Conservation (phyloP, 2,113 vertebrate genomes). For the Eulacestoma nigropectus region DNA sequence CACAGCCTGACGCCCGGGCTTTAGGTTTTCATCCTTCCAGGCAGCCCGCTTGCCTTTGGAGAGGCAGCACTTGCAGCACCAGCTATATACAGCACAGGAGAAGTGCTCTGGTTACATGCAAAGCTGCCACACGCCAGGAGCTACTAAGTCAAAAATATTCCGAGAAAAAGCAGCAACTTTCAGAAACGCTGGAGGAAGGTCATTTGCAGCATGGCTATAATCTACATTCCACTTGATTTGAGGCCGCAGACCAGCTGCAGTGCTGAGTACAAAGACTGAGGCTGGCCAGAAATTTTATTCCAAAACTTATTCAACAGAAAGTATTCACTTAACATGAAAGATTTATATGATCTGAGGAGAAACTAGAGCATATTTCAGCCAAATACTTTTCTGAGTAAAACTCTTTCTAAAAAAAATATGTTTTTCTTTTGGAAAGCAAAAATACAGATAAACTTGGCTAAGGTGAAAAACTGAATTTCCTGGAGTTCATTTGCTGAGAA, state of each 20-base stretch:
- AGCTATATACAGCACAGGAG: neutral
- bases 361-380: neutral
- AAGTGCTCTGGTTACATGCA: neutral
- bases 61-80: neutral
- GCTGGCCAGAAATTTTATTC: neutral
- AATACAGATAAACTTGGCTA: neutral
- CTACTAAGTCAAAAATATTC: neutral
- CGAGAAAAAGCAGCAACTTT: neutral
- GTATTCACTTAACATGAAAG: neutral
- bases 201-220: neutral
- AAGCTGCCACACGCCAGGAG: neutral
- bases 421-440: neutral
- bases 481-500: neutral
- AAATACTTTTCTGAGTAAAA: neutral
- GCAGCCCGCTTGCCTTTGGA: neutral
- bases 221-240: neutral
- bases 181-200: neutral
- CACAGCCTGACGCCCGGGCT: rapidly evolving
- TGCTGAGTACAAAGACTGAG: neutral
- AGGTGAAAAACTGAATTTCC: neutral
- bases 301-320: neutral
- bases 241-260: neutral
- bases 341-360: neutral
- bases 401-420: neutral
- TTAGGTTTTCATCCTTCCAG: neutral